These are phyloP conservation scores for Augiades crinisus DNA, from an alignment of 2,888 invertebrate genomes.

Conservation along the genomic window DNA sequence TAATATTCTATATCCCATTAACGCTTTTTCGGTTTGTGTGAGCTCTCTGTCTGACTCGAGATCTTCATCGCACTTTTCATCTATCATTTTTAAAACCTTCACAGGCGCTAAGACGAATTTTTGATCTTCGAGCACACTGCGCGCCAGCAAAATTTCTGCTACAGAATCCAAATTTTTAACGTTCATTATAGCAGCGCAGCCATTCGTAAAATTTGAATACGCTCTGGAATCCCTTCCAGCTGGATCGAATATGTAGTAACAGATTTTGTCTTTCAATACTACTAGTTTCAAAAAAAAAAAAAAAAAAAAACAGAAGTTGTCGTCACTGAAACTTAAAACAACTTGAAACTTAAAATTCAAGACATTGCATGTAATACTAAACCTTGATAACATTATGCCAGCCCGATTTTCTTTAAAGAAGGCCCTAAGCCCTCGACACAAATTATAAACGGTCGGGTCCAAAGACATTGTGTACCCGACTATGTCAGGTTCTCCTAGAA, in stretches of 20 bases:
- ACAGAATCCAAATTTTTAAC: slow-evolving; percentile 76
- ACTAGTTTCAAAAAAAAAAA: slow-evolving; percentile 65
- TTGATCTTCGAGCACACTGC: slow-evolving; percentile 70
- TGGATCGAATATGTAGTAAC: slow-evolving; percentile 84
- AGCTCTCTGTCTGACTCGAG: slow-evolving; percentile 73
- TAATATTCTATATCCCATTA: slow-evolving; percentile 79
- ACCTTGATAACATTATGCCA: slow-evolving; percentile 74
- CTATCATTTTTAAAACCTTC: slow-evolving; percentile 68
- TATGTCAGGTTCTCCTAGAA: slow-evolving; percentile 69
- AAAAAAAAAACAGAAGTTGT: neutral
- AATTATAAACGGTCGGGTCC: slow-evolving; percentile 69
- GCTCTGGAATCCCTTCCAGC: slow-evolving; percentile 78
- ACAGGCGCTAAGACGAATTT: slow-evolving; percentile 74
- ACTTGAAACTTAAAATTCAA: too few species aligned
- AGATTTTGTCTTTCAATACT: slow-evolving; percentile 82
- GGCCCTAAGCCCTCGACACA: slow-evolving; percentile 78
- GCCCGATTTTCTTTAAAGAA: slow-evolving; percentile 78
- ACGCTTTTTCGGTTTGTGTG: slow-evolving; percentile 70
- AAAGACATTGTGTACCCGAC: slow-evolving; percentile 72
- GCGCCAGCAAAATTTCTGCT: slow-evolving; percentile 72
- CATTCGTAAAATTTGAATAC: slow-evolving; percentile 68
- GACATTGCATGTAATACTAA: neutral
- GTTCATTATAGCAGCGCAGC: slow-evolving; percentile 80
- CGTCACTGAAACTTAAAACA: neutral
- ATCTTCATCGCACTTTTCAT: slow-evolving; percentile 65